Evolutionary conservation across 2,888 invertebrate species (phyloP).

Genomic region (Pachycephus smyrnensis): DNA sequence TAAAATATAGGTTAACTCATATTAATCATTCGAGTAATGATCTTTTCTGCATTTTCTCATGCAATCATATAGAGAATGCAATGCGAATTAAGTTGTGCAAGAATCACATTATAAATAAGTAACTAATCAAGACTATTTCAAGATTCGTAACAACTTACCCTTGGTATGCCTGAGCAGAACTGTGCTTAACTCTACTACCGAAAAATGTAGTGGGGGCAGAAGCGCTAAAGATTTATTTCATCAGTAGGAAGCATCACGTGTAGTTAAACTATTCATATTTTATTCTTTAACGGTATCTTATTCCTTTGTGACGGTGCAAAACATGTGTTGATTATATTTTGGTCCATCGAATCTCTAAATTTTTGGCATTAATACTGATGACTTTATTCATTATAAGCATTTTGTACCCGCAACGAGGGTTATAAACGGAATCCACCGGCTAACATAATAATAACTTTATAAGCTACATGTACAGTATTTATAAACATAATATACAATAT

Average conservation of each 20-base stretch:
- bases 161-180: not conserved
- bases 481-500: not conserved
- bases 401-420: not conserved
- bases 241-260: not conserved
- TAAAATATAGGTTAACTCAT: not conserved
- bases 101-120: not conserved
- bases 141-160: not conserved
- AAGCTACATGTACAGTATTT: not conserved
- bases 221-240: not conserved
- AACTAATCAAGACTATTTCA: not conserved
- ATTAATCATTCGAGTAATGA: not conserved
- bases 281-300: not conserved
- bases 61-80: not conserved
- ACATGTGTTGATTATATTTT: not conserved
- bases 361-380: not conserved
- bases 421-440: not conserved
- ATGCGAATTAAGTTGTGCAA: not conserved
- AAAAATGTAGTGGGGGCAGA: not conserved
- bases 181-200: not conserved
- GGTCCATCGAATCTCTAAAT: not conserved
- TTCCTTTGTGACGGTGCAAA: not conserved
- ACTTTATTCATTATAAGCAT: not conserved
- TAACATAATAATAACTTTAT: not conserved
- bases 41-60: not conserved
- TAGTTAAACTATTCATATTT: not conserved